A percentile compares a stretch with the other conserved stretches of the same genome.
Conservation (phyloP, 2,888 invertebrate genomes). For the Tiphia femorata region DNA sequence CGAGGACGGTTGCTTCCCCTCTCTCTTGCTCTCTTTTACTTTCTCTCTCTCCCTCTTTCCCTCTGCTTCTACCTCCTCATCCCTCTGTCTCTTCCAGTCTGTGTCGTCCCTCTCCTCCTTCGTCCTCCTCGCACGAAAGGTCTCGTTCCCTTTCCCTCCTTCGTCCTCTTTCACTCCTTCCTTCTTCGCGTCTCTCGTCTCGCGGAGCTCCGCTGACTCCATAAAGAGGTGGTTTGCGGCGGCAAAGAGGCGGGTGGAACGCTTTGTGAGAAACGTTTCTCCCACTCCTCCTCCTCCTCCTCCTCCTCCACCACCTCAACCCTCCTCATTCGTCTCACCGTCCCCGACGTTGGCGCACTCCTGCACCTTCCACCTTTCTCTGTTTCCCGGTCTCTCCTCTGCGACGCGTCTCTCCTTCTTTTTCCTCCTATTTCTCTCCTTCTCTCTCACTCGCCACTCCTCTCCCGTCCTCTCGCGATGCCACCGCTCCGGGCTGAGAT, state of each 20-base stretch:
- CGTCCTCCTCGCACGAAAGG: no score
- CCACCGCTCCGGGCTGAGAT: slow-evolving; percentile 53
- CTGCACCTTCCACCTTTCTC: neutral
- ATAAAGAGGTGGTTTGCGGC: slow-evolving; percentile 46
- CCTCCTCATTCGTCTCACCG: no score
- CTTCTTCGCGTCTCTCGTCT: slow-evolving; percentile 3
- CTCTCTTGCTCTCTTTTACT: neutral
- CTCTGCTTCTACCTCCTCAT: neutral
- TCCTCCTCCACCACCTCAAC: neutral
- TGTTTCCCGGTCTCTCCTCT: slow-evolving; percentile 9
- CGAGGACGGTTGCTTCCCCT: slow-evolving; percentile 56
- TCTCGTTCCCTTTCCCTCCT: no score
- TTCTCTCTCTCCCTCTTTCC: neutral
- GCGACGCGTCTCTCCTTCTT: slow-evolving; percentile 1
- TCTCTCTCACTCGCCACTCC: slow-evolving; percentile 13
- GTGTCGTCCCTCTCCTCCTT: neutral
- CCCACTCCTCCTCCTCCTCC: slow-evolving; percentile 19
- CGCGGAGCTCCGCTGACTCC: slow-evolving; percentile 38
- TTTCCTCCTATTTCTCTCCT: slow-evolving; percentile 9
- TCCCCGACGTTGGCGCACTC: no score
- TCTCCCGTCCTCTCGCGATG: slow-evolving; percentile 29
- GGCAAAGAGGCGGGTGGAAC: slow-evolving; percentile 35
- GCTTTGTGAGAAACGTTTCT: slow-evolving; percentile 50
- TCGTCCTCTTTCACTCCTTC: neutral
- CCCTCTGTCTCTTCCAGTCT: slow-evolving; percentile 2